These are phyloP conservation scores for Myzus persicae DNA, from an alignment of 1,140 invertebrate genomes.

Conservation along the genomic window DNA sequence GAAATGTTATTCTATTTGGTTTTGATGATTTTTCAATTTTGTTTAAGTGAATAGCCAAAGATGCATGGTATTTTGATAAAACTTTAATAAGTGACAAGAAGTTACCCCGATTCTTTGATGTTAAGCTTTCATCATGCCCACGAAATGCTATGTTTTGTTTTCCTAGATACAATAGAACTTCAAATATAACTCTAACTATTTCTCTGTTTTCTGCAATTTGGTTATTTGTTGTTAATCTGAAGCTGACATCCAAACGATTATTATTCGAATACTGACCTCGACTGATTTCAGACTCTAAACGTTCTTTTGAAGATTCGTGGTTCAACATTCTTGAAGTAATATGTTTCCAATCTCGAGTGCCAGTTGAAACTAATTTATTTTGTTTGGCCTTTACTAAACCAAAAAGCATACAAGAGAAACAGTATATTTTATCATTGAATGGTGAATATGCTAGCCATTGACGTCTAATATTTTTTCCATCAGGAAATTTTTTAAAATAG, in stretches of 20 bases:
- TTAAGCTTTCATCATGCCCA: neutral
- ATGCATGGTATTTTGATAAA: neutral
- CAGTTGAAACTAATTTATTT: too few species aligned
- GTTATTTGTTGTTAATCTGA: neutral
- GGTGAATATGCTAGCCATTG: too few species aligned
- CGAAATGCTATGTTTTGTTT: neutral
- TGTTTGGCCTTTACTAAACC: too few species aligned
- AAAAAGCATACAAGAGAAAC: too few species aligned
- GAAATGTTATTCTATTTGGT: conserved; percentile 8
- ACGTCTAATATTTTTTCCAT: too few species aligned
- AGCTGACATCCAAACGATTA: neutral
- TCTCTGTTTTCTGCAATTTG: neutral
- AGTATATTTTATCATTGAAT: too few species aligned
- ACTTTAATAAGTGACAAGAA: conserved; percentile 3
- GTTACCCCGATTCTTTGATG: neutral
- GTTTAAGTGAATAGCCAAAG: neutral
- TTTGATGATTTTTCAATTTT: neutral
- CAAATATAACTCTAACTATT: conserved; percentile 2
- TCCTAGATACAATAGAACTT: neutral
- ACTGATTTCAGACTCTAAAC: conserved; percentile 20
- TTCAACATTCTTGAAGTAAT: neutral
- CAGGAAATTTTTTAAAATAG: too few species aligned
- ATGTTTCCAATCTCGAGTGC: too few species aligned
- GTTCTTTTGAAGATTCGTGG: neutral
- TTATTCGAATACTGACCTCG: conserved; percentile 11